Evolutionary conservation across 2,888 invertebrate genomes (phyloP).

Genomic region (Meghimatium bilineatum): DNA sequence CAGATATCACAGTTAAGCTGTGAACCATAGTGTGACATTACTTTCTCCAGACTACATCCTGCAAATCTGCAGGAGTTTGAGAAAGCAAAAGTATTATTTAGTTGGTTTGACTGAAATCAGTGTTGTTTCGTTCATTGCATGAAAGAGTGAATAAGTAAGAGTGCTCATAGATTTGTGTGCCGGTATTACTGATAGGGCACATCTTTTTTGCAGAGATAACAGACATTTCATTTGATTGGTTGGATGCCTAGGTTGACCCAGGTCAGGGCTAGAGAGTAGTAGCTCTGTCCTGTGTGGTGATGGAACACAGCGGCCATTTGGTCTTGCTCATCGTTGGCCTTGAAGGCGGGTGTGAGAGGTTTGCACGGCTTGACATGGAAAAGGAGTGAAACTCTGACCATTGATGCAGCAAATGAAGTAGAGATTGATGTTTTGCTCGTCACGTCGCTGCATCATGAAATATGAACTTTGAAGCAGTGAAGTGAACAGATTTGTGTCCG

Average conservation of each 20-base stretch:
- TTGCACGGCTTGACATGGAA: conserved; percentile 11
- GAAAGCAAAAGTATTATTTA: background rate
- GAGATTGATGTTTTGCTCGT: conserved; percentile 26
- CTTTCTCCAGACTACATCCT: too few relatives aligned
- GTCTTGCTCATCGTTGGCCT: conserved; percentile 39
- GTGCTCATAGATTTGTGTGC: conserved; percentile 22
- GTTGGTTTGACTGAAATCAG: background rate
- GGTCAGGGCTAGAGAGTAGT: conserved; percentile 42
- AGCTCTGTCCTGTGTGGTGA: conserved; percentile 45
- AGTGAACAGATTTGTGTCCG: conserved; percentile 33
- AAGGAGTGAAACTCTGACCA: conserved; percentile 15
- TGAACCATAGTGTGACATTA: too few relatives aligned
- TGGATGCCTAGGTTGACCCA: conserved; percentile 49
- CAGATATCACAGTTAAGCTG: too few relatives aligned
- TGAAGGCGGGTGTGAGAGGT: conserved; percentile 34
- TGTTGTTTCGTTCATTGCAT: background rate
- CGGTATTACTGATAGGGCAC: conserved; percentile 50
- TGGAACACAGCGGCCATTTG: conserved; percentile 14
- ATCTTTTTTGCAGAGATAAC: conserved; percentile 52
- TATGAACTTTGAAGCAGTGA: conserved; percentile 16
- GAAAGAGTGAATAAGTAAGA: background rate
- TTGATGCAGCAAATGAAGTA: conserved; percentile 27
- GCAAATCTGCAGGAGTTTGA: too few relatives aligned
- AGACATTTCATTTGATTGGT: conserved; percentile 48
- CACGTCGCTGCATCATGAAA: conserved; percentile 20